Conservation (phyloP, 2,113 vertebrate species). For the Protobothrops mucrosquamatus region DNA sequence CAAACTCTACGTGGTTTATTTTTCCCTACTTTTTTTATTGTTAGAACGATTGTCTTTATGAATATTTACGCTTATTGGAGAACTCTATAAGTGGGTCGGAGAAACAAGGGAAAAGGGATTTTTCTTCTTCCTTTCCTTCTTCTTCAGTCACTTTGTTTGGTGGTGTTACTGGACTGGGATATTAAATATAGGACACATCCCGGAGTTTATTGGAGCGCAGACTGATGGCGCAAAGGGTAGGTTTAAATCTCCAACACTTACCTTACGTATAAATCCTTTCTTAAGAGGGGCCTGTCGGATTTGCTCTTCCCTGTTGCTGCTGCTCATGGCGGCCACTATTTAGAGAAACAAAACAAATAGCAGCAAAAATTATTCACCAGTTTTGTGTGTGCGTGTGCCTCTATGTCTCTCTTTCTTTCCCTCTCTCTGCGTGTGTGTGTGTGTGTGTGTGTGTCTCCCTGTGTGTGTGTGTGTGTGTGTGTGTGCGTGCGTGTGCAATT, state of each 20-base stretch:
- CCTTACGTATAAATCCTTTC: slow-evolving; percentile 88
- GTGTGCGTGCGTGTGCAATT: slow-evolving; percentile 70
- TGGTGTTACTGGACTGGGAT: slow-evolving; percentile 86
- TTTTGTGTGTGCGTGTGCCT: slow-evolving; percentile 66
- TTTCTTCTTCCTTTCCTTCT: slow-evolving; percentile 56
- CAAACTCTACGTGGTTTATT: slow-evolving; percentile 76
- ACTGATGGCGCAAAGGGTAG: slow-evolving; percentile 99
- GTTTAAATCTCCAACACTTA: slow-evolving; percentile 94
- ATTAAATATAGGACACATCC: slow-evolving; percentile 97
- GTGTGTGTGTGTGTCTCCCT: slow-evolving; percentile 46
- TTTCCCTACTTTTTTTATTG: slow-evolving; percentile 65
- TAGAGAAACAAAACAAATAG: slow-evolving; percentile 73
- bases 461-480: slow-evolving; percentile 45
- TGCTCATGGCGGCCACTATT: slow-evolving; percentile 76
- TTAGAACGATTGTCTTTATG: slow-evolving; percentile 72
- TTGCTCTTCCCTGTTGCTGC: slow-evolving; percentile 64
- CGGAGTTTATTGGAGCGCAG: slow-evolving; percentile 99
- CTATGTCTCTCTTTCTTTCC: slow-evolving; percentile 7
- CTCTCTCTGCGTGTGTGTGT: slow-evolving; percentile 63
- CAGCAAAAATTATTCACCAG: slow-evolving; percentile 79
- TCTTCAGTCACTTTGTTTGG: slow-evolving; percentile 84
- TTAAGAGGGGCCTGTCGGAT: slow-evolving; percentile 82
- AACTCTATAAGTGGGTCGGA: slow-evolving; percentile 86
- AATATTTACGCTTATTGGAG: slow-evolving; percentile 78
- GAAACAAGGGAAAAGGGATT: slow-evolving; percentile 66